These are phyloP conservation scores for Tragelaphus oryx DNA, from an alignment of 2,797 vertebrate species.

Conservation along the genomic window DNA sequence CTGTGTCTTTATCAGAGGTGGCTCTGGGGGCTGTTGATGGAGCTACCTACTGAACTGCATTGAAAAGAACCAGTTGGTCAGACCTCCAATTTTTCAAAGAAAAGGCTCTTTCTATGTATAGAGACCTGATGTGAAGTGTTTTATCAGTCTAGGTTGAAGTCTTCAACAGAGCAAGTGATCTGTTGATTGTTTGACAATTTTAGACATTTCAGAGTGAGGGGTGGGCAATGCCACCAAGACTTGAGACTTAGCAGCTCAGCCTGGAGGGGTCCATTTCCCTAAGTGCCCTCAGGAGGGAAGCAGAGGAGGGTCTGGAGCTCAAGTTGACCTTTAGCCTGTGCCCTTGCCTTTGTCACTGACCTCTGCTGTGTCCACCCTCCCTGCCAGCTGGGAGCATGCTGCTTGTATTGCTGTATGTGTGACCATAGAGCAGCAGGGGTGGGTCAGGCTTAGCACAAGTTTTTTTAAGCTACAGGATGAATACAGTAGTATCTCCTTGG, in stretches of 20 bases:
- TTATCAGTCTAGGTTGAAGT: background rate
- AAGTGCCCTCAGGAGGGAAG: background rate
- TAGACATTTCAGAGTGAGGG: background rate
- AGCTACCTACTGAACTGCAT: background rate
- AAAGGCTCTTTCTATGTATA: background rate
- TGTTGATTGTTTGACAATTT: background rate
- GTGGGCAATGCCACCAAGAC: background rate
- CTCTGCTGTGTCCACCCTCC: background rate
- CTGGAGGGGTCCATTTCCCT: background rate
- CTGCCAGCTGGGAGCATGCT: background rate
- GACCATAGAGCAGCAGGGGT: background rate
- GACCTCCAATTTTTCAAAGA: background rate
- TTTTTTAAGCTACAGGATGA: background rate
- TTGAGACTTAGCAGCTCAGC: background rate
- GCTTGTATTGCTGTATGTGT: background rate
- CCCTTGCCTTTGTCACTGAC: background rate
- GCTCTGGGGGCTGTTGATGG: background rate
- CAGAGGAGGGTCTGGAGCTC: background rate
- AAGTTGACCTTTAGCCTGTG: background rate
- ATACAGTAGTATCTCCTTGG: background rate
- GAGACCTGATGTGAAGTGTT: background rate
- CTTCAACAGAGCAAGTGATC: background rate
- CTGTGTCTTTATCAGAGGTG: background rate
- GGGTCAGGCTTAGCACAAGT: background rate
- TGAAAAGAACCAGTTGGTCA: background rate